Conservation (phyloP, 2,113 vertebrate genomes). For the Fukomys damarensis region DNA sequence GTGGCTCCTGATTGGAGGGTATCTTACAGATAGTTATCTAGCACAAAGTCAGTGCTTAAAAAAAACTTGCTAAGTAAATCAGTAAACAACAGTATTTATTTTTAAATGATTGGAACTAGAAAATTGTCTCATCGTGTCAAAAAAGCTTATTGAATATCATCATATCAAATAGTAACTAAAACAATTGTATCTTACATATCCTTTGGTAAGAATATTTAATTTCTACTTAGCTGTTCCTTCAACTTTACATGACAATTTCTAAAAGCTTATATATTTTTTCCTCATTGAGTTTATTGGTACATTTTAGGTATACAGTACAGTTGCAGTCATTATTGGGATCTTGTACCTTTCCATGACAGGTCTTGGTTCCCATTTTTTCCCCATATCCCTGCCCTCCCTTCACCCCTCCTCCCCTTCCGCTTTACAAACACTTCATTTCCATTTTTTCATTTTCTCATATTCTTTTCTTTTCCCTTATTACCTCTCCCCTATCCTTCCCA, state of each 20-base stretch:
- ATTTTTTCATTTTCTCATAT: too few relatives aligned
- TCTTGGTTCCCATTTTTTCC: too few relatives aligned
- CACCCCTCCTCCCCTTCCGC: too few relatives aligned
- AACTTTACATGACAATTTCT: background rate
- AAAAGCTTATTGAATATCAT: background rate
- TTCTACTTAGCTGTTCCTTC: background rate
- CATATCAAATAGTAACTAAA: background rate
- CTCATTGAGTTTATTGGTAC: too few relatives aligned
- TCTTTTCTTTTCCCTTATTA: too few relatives aligned
- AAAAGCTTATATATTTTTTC: background rate
- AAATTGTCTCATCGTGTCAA: background rate
- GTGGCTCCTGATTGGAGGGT: background rate
- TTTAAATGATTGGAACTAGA: background rate
- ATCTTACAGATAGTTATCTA: background rate
- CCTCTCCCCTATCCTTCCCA: too few relatives aligned
- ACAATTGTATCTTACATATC: background rate
- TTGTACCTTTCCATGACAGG: too few relatives aligned
- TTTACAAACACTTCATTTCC: too few relatives aligned
- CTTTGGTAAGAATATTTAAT: background rate
- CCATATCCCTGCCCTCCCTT: too few relatives aligned
- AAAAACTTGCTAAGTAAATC: background rate
- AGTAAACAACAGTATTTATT: background rate
- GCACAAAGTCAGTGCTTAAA: background rate
- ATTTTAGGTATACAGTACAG: too few relatives aligned
- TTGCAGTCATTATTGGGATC: too few relatives aligned